Evolutionary conservation across 2,888 invertebrate species (phyloP).

Genomic region (Agonopterix heracliana): DNA sequence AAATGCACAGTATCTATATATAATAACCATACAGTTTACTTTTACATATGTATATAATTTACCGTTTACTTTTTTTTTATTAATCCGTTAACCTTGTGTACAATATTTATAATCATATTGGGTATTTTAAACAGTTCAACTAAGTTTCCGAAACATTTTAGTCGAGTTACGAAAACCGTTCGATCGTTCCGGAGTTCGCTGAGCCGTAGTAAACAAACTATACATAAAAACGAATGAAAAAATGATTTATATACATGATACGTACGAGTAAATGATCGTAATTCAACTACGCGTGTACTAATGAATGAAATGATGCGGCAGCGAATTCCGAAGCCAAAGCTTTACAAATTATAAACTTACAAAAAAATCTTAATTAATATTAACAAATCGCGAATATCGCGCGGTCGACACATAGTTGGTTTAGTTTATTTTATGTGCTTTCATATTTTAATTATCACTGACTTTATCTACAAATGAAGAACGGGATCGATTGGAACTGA

Average conservation of each 20-base stretch:
- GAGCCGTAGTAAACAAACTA: conserved; percentile 19
- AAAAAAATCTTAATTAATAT: conserved; percentile 21
- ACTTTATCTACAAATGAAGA: no score
- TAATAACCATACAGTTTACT: conserved; percentile 54
- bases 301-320: conserved; percentile 28
- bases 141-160: conserved; percentile 10
- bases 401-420: background rate
- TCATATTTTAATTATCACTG: no score
- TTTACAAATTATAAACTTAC: conserved; percentile 26
- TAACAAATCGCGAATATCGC: conserved; percentile 4
- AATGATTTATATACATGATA: background rate
- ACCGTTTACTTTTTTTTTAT: conserved; percentile 21
- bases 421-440: no score
- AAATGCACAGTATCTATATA: conserved; percentile 68
- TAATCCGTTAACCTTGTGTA: conserved; percentile 37
- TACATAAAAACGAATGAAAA: conserved; percentile 18
- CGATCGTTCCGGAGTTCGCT: conserved; percentile 29
- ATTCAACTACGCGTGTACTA: conserved; percentile 45
- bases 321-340: conserved; percentile 39
- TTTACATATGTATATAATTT: conserved; percentile 64
- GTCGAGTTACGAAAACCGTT: conserved; percentile 17
- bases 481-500: no score
- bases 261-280: conserved; percentile 14
- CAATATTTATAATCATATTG: conserved; percentile 31
- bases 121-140: conserved; percentile 18